Percentiles rank a stretch among this genome's conserved stretches.
Conservation (phyloP, 2,888 invertebrate species). For the Cabera pusaria region DNA sequence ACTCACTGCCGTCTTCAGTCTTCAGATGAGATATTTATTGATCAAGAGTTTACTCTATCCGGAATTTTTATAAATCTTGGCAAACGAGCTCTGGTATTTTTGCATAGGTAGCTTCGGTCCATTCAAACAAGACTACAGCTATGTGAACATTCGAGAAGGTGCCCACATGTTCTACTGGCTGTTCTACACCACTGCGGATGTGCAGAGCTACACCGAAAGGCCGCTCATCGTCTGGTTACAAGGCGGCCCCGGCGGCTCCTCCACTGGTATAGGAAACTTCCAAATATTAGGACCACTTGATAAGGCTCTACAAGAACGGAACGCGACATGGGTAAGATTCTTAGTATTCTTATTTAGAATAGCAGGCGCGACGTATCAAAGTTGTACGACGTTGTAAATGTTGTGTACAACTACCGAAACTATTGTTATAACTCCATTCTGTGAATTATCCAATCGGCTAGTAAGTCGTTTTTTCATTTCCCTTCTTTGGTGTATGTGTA, state of each 20-base stretch:
- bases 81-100: no score
- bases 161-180: slow-evolving; percentile 96
- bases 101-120: slow-evolving; percentile 76
- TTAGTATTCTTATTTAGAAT: neutral
- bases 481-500: no score
- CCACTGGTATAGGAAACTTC: slow-evolving; percentile 94
- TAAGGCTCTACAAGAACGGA: slow-evolving; percentile 84
- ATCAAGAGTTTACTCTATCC: no score
- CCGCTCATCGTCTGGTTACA: slow-evolving; percentile 95
- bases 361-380: no score
- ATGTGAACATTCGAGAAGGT: slow-evolving; percentile 87
- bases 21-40: no score
- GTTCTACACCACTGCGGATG: slow-evolving; percentile 88
- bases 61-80: no score
- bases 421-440: no score
- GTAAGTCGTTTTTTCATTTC: no score
- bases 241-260: slow-evolving; percentile 93
- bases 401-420: no score
- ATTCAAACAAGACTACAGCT: slow-evolving; percentile 89
- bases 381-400: no score
- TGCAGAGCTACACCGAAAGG: slow-evolving; percentile 82
- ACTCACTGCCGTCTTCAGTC: no score
- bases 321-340: slow-evolving; percentile 88
- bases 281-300: slow-evolving; percentile 91
- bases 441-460: no score